These are phyloP conservation scores for Mionectes olivaceus DNA, from an alignment of 2,797 vertebrate species.

Conservation along the genomic window DNA sequence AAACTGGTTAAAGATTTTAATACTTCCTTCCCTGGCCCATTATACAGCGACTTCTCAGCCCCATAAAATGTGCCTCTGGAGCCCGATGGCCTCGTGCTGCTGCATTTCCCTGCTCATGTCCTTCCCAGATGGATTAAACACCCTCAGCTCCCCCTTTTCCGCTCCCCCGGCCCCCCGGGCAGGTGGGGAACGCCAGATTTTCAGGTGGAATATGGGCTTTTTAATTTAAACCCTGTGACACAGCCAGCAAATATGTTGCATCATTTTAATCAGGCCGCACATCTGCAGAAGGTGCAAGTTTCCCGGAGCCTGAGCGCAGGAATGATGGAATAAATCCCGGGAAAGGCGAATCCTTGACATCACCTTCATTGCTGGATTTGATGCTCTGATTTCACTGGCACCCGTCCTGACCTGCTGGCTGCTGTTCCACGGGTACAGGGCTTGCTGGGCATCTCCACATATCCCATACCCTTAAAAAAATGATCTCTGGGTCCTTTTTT, in stretches of 20 bases:
- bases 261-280: slow-evolving; percentile 44
- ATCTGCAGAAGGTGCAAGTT: slow-evolving; percentile 62
- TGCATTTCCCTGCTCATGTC: neutral
- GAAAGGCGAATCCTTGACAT: slow-evolving; percentile 39
- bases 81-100: neutral
- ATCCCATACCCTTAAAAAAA: neutral
- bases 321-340: slow-evolving; percentile 5
- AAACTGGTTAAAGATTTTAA: slow-evolving; percentile 61
- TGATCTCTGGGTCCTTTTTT: neutral
- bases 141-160: neutral
- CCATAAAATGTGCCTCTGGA: slow-evolving; percentile 40
- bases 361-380: neutral
- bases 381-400: slow-evolving; percentile 2
- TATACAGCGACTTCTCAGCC: slow-evolving; percentile 14
- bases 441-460: neutral
- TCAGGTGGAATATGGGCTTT: neutral
- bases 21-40: slow-evolving; percentile 49
- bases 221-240: neutral
- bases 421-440: neutral
- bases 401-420: neutral
- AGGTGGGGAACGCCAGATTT: neutral
- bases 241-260: neutral
- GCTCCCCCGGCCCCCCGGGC: neutral
- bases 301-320: neutral
- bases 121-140: neutral